Percentiles rank a stretch among this genome's conserved stretches.
phyloP scores from a whole-genome alignment of 2,797 vertebrate genomes.

The Moxostoma hubbsi region DNA sequence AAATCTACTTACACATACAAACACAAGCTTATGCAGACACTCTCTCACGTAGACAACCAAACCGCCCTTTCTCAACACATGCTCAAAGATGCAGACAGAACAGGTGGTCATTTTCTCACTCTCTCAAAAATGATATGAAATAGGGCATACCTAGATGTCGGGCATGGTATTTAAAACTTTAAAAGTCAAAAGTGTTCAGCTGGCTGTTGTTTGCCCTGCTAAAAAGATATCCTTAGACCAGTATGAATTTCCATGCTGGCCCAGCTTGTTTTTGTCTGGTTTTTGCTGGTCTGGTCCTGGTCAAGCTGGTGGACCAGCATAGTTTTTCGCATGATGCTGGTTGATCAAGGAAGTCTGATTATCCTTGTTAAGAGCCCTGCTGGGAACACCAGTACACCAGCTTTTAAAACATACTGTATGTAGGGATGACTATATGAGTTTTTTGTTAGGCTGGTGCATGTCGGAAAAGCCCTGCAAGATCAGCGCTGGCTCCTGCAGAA shows the following conservation, averaged over 20 bases:
- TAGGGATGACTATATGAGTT: neutral
- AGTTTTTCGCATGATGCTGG: too few species aligned
- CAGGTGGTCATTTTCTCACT: constrained; percentile 3
- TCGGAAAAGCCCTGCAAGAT: constrained; percentile 80
- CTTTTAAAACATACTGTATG: too few species aligned
- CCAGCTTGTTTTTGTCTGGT: too few species aligned
- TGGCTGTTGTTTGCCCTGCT: neutral
- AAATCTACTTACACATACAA: neutral
- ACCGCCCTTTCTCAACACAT: neutral
- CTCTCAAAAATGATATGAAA: neutral
- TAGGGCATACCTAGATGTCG: constrained; percentile 5
- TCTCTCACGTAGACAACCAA: neutral
- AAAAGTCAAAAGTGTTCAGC: neutral
- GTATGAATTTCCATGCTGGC: too few species aligned
- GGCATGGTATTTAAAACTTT: neutral
- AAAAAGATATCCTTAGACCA: too few species aligned
- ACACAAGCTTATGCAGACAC: neutral
- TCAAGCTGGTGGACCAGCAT: too few species aligned
- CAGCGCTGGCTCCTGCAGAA: constrained; percentile 82
- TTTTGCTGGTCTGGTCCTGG: too few species aligned
- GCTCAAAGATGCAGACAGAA: constrained; percentile 1
- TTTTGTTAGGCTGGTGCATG: constrained; percentile 75
- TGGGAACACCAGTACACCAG: too few species aligned
- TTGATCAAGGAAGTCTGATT: too few species aligned
- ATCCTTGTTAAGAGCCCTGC: too few species aligned